These are phyloP conservation scores for Xerus inauris DNA, from an alignment of 2,113 vertebrate genomes.

Conservation along the genomic window DNA sequence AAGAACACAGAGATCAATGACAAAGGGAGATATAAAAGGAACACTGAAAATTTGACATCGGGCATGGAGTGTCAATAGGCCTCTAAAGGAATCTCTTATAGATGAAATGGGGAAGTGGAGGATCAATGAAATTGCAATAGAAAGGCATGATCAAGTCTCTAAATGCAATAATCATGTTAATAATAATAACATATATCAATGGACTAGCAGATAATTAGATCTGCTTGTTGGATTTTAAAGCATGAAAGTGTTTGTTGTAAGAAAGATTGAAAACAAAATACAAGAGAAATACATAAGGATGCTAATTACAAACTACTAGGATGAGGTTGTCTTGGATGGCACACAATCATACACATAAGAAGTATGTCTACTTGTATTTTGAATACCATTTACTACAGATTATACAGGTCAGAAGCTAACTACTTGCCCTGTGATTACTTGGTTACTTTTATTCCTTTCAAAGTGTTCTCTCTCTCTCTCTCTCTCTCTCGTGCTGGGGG, in stretches of 20 bases:
- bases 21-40: conserved; percentile 51
- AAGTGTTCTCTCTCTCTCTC: background rate
- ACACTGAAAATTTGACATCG: conserved; percentile 48
- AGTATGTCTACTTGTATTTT: background rate
- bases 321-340: background rate
- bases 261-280: background rate
- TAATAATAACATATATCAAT: background rate
- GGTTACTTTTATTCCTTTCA: background rate
- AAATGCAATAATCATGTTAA: conserved; percentile 8
- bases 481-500: background rate
- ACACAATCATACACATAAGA: background rate
- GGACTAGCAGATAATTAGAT: background rate
- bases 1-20: conserved; percentile 52
- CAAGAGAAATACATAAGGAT: background rate
- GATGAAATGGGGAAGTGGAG: background rate
- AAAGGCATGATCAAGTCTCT: conserved; percentile 20
- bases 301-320: background rate
- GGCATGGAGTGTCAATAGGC: background rate
- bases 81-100: conserved; percentile 30
- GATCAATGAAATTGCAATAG: conserved; percentile 34
- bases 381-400: background rate
- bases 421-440: background rate
- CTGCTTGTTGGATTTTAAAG: background rate
- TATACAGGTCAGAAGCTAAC: conserved; percentile 25
- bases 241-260: conserved; percentile 1